Evolutionary conservation across 2,113 vertebrate genomes (phyloP), one percentile per base, ranked within the genome.

Genomic region (Neoarius graeffei): DNA sequence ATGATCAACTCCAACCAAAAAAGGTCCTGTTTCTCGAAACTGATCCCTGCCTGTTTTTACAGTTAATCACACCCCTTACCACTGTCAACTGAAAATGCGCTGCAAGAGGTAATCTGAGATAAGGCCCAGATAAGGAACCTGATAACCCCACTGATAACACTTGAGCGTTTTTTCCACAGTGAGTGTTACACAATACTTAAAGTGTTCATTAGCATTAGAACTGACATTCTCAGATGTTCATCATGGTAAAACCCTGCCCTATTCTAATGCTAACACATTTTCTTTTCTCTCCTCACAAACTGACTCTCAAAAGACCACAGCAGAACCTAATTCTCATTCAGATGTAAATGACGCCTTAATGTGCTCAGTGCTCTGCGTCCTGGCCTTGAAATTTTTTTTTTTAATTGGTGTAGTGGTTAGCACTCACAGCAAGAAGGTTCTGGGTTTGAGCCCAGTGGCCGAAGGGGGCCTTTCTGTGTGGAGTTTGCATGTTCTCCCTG

Each of bases 111-210:
- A n/a, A 50, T 5, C 50, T 64, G 35, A 60, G n/a, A 60, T 60
- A 56, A 57, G 10, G 14, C 19, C 5, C 20, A 66, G 81, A 9
- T 42, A 42, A 42, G 42, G 62, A 84, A 84, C 62, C 82, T 52
- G 82, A 84, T 62, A 84, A 84, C 82, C 64, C 27, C 25, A 52
- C 42, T 54, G 62, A 84, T n/a, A 84, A 11, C 62, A 17, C 62
- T 52, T 25, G 15, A 8, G 60, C 0, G 4, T 15, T 25, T 79
- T 79, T 42, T 42, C 42, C 42, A 42, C 42, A 42, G 42, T 4
- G 42, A 62, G n/a, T 66, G 81, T n/a, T 50, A 17, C 7, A 14
- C 27, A 17, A 54, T 5, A 23, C 11, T 14, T 56, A 81, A 48
- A 83, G 59, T 25, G 30, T 11, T 25, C 25, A 67, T 83, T 83